phyloP scores from a whole-genome alignment of 1,140 invertebrate species.

The Brachionus rotundiformis region DNA sequence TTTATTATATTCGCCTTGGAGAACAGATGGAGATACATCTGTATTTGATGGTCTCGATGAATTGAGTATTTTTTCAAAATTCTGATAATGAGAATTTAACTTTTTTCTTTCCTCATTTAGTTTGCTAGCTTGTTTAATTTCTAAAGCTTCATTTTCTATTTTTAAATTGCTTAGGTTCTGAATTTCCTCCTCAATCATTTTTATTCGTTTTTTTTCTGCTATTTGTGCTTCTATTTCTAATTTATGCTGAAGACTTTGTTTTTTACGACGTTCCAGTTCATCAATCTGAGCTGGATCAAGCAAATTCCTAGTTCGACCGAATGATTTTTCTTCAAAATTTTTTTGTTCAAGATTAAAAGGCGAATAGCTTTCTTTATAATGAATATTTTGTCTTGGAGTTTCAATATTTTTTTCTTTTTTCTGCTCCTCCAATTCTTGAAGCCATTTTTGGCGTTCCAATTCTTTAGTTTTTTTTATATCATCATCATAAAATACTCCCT shows the following conservation, averaged over 20 bases:
- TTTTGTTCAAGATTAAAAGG: background rate
- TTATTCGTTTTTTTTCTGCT: conserved; percentile 59
- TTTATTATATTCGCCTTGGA: background rate
- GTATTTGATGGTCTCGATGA: background rate
- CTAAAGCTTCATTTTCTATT: conserved; percentile 59
- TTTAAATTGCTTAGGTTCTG: conserved; percentile 60
- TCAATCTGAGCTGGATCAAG: conserved; percentile 59
- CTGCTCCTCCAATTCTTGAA: conserved; percentile 59
- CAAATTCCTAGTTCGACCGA: conserved; percentile 41
- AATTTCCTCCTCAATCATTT: conserved; percentile 57
- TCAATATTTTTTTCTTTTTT: conserved; percentile 53
- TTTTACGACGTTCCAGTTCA: conserved; percentile 59
- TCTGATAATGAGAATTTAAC: conserved; percentile 8
- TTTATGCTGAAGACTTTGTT: conserved; percentile 59
- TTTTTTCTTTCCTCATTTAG: conserved; percentile 56
- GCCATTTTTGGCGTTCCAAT: conserved; percentile 57
- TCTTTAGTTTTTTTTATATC: conserved; percentile 56
- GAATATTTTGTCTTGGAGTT: background rate
- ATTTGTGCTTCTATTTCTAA: conserved; percentile 60
- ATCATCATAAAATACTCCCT: conserved; percentile 55
- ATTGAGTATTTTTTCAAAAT: conserved; percentile 25
- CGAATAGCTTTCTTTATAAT: background rate
- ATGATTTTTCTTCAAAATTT: conserved; percentile 31
- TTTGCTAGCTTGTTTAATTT: conserved; percentile 55
- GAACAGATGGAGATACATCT: background rate